Base-by-base conservation (phyloP, 1,140 invertebrate genomes). In the Druon quercuslanigerum region DNA sequence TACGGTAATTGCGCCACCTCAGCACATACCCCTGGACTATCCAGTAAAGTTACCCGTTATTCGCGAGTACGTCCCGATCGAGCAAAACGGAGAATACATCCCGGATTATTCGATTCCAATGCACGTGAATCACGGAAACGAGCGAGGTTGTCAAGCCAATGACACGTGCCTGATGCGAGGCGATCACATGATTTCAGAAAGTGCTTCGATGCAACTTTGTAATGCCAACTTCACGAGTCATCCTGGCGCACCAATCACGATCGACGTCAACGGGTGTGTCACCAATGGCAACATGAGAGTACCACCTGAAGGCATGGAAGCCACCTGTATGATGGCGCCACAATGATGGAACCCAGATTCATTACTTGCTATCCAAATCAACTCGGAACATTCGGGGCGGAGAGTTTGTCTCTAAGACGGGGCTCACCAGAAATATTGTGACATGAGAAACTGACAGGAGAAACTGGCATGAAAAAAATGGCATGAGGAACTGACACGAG, bases 281-380 rank as follows among this genome's bases (percentile, higher is more conserved):
- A 90, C 89, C 51, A 92, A 91, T 80, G 92, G 93, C 72, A 92
- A 87, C 82, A 90, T 92, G 83, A 88, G 93, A 77, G 89, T 93
- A 74, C 92, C 92, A 73, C 92, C 93, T 73, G 93, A 94, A 86
- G 93, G 92, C 87, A 93, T 92, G 92, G 93, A 93, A 88, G 87
- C 92, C 33, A 90, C 84, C 52, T 90, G 88, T 79, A 88, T 86
- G 50, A 90, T 90, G 76, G 84, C 87, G 56, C 87, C 90, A 46
- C 88, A 90, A 90, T 91, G 90, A 91, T 91, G 87, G 87, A 89
- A 85, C 84, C 86, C 87, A 82, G 88, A 66, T 33, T 89, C 82
- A 84, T 89, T 85, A 84, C 86, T 83, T 87, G 87, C 86, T 87
- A 84, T 66, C 14, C 60, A 66, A 40, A 66, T 66, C 6, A 66